Percentiles rank a stretch among this genome's conserved stretches.
These are phyloP conservation scores for Chaitophorus viminalis DNA, from an alignment of 2,888 invertebrate species.

Conservation along the genomic window DNA sequence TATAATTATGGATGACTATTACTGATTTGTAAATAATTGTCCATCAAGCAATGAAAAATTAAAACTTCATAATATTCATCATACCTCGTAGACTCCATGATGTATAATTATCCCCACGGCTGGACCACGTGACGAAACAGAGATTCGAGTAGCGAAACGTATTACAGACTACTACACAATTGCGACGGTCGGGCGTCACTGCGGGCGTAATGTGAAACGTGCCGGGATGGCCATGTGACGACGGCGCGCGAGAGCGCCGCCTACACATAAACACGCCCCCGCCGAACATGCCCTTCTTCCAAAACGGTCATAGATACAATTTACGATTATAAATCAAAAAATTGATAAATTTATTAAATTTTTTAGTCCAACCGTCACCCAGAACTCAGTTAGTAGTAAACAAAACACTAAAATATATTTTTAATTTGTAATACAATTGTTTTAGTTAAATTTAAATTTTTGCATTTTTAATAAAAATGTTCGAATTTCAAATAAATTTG, in stretches of 20 bases:
- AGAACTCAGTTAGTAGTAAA: no score
- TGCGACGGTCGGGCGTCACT: conserved; percentile 56
- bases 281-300: neutral
- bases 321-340: neutral
- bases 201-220: conserved; percentile 1
- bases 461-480: no score
- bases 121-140: conserved; percentile 34
- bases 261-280: conserved; percentile 59
- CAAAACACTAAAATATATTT: no score
- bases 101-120: neutral
- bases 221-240: conserved; percentile 31
- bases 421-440: no score
- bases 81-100: conserved; percentile 34
- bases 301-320: neutral
- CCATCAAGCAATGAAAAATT: no score
- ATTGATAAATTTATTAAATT: neutral
- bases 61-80: neutral
- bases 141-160: neutral
- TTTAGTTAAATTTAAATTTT: no score
- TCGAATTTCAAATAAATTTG: no score
- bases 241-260: conserved; percentile 50
- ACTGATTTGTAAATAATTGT: no score
- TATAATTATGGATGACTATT: no score
- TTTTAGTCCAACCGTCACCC: no score
- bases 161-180: conserved; percentile 4